Percentiles rank a stretch among this genome's conserved stretches.
Evolutionary conservation across 1,140 invertebrate species (phyloP).

Genomic region (Brachionus calyciflorus): DNA sequence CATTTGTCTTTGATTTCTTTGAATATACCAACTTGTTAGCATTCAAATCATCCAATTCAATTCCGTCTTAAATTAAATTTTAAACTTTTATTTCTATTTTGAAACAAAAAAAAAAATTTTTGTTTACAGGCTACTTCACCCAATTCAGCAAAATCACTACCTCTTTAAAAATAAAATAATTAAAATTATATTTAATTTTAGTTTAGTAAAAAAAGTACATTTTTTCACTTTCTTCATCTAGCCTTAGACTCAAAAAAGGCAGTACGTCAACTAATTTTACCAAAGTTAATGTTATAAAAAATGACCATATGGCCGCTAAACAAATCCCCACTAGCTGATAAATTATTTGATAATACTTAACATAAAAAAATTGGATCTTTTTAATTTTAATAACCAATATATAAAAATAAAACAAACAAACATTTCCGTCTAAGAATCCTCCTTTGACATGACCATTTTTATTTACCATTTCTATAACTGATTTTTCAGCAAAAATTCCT

Average conservation of each 20-base stretch:
- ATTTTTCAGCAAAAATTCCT: background rate
- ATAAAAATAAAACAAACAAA: background rate
- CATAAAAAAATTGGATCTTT: no score
- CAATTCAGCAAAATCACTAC: background rate
- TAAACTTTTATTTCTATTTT: no score
- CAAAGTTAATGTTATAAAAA: background rate
- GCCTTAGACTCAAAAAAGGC: background rate
- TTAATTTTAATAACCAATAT: background rate
- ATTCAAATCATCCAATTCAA: no score
- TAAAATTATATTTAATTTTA: background rate
- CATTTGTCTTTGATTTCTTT: no score
- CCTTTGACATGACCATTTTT: background rate
- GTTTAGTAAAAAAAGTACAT: background rate
- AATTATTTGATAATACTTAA: background rate
- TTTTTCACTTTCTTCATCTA: background rate
- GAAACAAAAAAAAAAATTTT: no score
- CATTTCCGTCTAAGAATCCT: background rate
- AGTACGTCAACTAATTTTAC: background rate
- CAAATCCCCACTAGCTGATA: background rate
- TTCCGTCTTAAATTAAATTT: no score
- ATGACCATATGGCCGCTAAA: background rate
- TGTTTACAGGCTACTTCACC: background rate
- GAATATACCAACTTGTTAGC: no score
- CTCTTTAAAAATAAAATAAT: background rate
- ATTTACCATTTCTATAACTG: background rate